Percentiles rank a stretch among this genome's conserved stretches.
phyloP scores from a whole-genome alignment of 2,888 invertebrate genomes.

The Drosophila putrida region DNA sequence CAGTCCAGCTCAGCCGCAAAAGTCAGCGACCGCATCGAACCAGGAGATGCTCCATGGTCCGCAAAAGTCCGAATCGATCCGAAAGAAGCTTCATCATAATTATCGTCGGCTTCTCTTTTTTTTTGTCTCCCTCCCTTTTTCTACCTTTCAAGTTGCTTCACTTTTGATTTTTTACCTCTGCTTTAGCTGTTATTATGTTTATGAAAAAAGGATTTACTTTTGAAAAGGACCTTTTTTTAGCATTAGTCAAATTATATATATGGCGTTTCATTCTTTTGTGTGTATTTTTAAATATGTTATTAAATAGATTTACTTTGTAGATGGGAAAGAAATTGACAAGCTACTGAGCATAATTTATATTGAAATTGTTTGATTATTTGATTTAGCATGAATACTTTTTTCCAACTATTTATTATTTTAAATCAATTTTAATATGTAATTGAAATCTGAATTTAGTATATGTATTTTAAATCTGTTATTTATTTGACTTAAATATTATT shows the following conservation, averaged over 20 bases:
- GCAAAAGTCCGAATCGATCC: constrained; percentile 29
- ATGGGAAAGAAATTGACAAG: not conserved
- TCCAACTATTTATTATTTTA: no score
- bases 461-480: no score
- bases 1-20: constrained; percentile 32
- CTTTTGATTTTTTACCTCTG: constrained; percentile 7
- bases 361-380: no score
- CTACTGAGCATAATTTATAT: not conserved
- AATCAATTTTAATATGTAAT: no score
- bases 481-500: no score
- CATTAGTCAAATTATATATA: constrained; percentile 53
- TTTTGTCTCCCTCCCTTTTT: constrained; percentile 24
- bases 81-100: constrained; percentile 70
- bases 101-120: constrained; percentile 55
- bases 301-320: not conserved
- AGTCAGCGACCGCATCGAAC: constrained; percentile 56
- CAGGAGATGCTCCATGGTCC: constrained; percentile 1
- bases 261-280: not conserved
- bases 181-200: constrained; percentile 9
- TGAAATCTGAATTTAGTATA: no score
- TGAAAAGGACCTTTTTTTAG: constrained; percentile 37
- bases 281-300: not conserved
- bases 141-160: constrained; percentile 7
- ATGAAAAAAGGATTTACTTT: constrained; percentile 57
- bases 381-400: no score